Base-by-base conservation (phyloP, 2,888 invertebrate species). In the Congeria kusceri region DNA sequence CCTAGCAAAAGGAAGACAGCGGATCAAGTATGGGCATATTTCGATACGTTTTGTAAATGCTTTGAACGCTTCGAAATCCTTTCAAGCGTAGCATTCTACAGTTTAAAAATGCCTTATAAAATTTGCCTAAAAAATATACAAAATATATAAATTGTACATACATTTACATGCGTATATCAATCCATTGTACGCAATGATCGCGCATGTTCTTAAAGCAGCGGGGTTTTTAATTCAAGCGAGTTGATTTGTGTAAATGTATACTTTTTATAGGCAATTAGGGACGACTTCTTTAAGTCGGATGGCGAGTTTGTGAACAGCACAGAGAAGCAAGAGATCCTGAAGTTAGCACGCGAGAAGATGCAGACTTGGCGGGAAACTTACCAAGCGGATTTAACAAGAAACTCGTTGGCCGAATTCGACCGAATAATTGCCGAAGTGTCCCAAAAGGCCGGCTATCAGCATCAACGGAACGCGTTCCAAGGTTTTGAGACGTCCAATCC, bases 201-300 rank as follows among this genome's bases (percentile, higher is more conserved):
- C n/a, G n/a, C n/a, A n/a, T n/a, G n/a, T n/a, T n/a, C n/a, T n/a
- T n/a, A n/a, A n/a, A n/a, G n/a, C n/a, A n/a, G n/a, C n/a, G n/a
- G n/a, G n/a, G 39, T 39, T 39, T 56, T 15, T 7, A n/a, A 7
- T 20, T 25, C 11, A 1, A n/a, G n/a, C 25, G 1, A 1, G 56
- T 25, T 25, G 25, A 15, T 56, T 62, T 62, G 5, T 25, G 9
- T n/a, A n/a, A n/a, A n/a, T n/a, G n/a, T n/a, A n/a, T n/a, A n/a
- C n/a, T n/a, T 20, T 18, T 73, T 70, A 7, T 62, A 79, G 78
- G 73, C 73, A 13, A 9, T 79, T 18, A 47, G 68, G 20, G 62
- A 61, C 5, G 74, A 74, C 11, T 74, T 73, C 57, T 79, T 74
- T 49, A 70, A 74, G 23, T 74, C 74, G 5, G 70, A 70, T 20